Conservation (phyloP, 2,797 vertebrate genomes). For the Nasua narica region DNA sequence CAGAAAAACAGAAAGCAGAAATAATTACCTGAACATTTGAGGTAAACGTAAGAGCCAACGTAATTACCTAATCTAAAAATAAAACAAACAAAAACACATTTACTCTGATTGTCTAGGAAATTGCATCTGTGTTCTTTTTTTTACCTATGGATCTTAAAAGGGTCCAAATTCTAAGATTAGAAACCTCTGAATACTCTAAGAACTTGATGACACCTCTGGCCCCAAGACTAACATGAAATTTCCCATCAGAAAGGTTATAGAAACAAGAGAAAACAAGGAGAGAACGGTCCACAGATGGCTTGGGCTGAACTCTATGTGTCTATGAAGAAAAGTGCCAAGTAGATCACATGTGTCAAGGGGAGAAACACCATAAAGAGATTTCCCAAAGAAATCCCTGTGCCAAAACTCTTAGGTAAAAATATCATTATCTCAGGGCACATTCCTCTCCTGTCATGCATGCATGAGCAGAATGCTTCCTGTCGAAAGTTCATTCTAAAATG, state of each 20-base stretch:
- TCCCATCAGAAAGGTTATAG: not conserved
- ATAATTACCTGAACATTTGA: not conserved
- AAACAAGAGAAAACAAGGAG: not conserved
- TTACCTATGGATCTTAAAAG: not conserved
- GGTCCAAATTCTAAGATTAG: slow-evolving; percentile 17
- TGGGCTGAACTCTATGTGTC: slow-evolving; percentile 1
- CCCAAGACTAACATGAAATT: not conserved
- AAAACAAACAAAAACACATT: slow-evolving; percentile 32
- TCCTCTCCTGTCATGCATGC: slow-evolving; percentile 47
- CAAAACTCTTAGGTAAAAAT: slow-evolving; percentile 56
- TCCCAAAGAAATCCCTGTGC: slow-evolving; percentile 42
- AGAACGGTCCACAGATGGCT: not conserved
- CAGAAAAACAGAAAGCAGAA: slow-evolving; percentile 38
- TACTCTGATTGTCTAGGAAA: slow-evolving; percentile 24
- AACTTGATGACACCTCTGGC: not conserved
- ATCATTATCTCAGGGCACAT: slow-evolving; percentile 53
- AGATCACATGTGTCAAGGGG: not conserved
- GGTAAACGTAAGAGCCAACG: not conserved
- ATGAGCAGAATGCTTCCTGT: slow-evolving; percentile 54
- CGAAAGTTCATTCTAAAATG: slow-evolving; percentile 48
- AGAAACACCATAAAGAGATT: slow-evolving; percentile 33
- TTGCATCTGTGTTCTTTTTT: not conserved
- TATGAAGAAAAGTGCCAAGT: slow-evolving; percentile 26
- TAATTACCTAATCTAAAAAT: slow-evolving; percentile 27
- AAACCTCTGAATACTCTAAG: slow-evolving; percentile 29